These are phyloP conservation scores for Stomatorhinus walkeri DNA, from an alignment of 2,797 vertebrate species.

Conservation along the genomic window DNA sequence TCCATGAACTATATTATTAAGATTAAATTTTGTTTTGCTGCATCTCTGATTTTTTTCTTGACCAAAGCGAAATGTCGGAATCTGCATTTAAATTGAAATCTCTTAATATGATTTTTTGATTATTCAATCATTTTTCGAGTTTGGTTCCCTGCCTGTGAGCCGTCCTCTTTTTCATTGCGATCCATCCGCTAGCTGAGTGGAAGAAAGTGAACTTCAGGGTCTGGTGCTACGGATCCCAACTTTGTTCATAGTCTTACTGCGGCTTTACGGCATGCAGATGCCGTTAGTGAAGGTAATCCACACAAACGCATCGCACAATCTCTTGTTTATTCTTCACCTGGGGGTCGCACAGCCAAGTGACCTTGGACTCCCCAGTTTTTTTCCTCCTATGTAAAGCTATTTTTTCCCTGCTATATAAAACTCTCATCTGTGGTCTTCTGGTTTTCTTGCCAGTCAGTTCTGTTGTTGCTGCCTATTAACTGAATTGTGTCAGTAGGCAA, in stretches of 20 bases:
- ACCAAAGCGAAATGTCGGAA: slow-evolving; percentile 56
- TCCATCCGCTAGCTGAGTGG: neutral
- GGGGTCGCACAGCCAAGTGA: neutral
- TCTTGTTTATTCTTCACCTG: neutral
- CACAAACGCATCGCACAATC: neutral
- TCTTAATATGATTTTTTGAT: slow-evolving; percentile 58
- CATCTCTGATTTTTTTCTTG: slow-evolving; percentile 4
- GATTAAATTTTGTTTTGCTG: slow-evolving; percentile 17
- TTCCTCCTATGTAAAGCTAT: neutral
- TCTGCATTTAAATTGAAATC: slow-evolving; percentile 66
- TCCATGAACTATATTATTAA: slow-evolving; percentile 19
- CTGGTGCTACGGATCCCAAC: neutral
- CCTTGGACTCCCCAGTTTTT: neutral
- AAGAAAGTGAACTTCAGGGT: neutral
- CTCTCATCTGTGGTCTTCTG: neutral
- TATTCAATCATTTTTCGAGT: slow-evolving; percentile 50
- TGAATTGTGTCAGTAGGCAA: neutral
- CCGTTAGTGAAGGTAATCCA: neutral
- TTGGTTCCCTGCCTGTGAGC: slow-evolving; percentile 11
- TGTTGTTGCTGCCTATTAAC: neutral
- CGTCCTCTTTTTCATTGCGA: neutral
- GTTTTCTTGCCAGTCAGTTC: neutral
- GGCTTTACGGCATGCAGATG: neutral
- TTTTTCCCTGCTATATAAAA: neutral
- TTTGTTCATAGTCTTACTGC: neutral